Evolutionary conservation across 2,888 invertebrate genomes (phyloP), one percentile per base, ranked within the genome.

Genomic region (Chrysodeixis includens): DNA sequence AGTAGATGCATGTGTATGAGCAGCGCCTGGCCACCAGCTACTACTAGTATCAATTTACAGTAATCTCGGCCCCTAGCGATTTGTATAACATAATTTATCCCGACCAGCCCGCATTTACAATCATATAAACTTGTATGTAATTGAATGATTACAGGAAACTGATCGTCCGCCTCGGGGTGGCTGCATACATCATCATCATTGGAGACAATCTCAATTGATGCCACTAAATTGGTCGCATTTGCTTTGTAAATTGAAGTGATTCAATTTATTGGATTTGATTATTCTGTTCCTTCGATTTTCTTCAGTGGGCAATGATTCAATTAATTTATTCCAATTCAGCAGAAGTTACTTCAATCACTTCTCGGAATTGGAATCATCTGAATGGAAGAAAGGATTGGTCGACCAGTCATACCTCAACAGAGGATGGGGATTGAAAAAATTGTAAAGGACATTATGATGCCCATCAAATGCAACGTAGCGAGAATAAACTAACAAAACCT

Each of bases 91-190:
- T 76, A 79, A 83, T 84, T 80, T 84, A 87, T 84, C 78, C 83
- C 80, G 83, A 16, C 62, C 62, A 67, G 80, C 88, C 88, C 87
- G 89, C 87, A 87, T 87, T 81, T 74, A 80, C 79, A 82, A 85
- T 85, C 81, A 84, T 81, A 79, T 67, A 74, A 73, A 73, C 66
- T 70, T 74, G 70, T 63, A 72, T 66, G 82, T 89, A 92, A 93
- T 93, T 91, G 93, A 90, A 93, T 90, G 92, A 94, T 93, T 83
- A 87, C 91, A 90, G 93, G 93, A 93, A 89, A 83, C 85, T 86
- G 84, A 86, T 86, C 85, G 63, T 72, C 75, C 74, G 77, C 76
- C 81, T 70, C 87, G 79, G 89, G 90, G 91, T 88, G 92, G 87
- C 84, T 81, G 88, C 88, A 89, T 93, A 90, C 86, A 87, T 93